Conservation (phyloP, 2,888 invertebrate genomes). For the Meiosimyza platycephala region DNA sequence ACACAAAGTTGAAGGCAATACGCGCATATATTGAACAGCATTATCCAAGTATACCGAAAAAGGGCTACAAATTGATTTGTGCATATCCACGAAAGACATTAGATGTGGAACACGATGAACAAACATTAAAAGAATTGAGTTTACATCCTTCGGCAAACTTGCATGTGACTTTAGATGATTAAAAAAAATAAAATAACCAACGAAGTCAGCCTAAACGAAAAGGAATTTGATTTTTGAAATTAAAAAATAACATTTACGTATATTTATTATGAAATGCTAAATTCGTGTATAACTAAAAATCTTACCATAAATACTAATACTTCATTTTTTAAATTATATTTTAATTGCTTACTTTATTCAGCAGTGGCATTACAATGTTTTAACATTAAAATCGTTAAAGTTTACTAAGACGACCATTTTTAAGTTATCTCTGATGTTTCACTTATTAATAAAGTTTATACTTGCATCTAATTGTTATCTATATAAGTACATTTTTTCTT, state of each 20-base stretch:
- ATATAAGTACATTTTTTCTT: too few relatives aligned
- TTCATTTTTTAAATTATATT: neutral
- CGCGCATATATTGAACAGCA: constrained; percentile 59
- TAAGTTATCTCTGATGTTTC: too few relatives aligned
- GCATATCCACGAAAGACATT: constrained; percentile 64
- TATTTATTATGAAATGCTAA: too few relatives aligned
- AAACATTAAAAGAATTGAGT: constrained; percentile 61
- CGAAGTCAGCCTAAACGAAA: neutral
- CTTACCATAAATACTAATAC: neutral
- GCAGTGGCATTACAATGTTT: neutral
- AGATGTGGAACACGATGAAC: constrained; percentile 57
- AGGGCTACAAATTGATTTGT: constrained; percentile 64
- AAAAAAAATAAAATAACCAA: constrained; percentile 34
- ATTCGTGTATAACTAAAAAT: neutral
- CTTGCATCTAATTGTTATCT: too few relatives aligned
- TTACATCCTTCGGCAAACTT: constrained; percentile 66
- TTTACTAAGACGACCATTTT: neutral
- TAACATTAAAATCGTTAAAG: neutral
- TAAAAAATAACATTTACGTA: neutral
- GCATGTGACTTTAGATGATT: constrained; percentile 64
- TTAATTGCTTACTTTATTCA: neutral
- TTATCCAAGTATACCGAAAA: constrained; percentile 61
- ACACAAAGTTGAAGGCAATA: constrained; percentile 60
- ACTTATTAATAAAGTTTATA: too few relatives aligned
- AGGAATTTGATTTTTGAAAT: neutral